phyloP scores from a whole-genome alignment of 2,113 vertebrate genomes.

The Siniperca knerii region DNA sequence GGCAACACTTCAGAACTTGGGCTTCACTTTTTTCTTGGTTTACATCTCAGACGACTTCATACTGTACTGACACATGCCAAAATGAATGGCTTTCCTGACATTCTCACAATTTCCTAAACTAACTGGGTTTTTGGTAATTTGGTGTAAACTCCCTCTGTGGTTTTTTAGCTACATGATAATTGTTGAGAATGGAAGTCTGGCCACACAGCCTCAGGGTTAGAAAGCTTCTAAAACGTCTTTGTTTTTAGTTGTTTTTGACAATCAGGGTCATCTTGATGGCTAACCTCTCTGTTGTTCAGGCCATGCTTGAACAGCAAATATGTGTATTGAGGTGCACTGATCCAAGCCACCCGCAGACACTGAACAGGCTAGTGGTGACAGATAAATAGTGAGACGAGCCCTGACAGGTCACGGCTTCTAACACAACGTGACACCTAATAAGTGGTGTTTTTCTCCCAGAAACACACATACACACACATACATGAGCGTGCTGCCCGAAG shows the following conservation, averaged over 20 bases:
- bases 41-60: conserved; percentile 3
- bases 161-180: conserved; percentile 40
- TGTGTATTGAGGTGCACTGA: conserved; percentile 68
- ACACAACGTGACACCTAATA: conserved; percentile 72
- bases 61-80: background rate
- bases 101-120: conserved; percentile 18
- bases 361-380: conserved; percentile 72
- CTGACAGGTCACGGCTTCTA: conserved; percentile 72
- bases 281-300: conserved; percentile 69
- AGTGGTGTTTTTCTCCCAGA: conserved; percentile 63
- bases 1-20: conserved; percentile 13
- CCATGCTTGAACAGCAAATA: conserved; percentile 70
- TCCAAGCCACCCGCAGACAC: conserved; percentile 73
- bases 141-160: conserved; percentile 23
- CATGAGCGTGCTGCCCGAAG: conserved; percentile 27
- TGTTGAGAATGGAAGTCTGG: conserved; percentile 43
- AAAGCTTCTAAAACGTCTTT: conserved; percentile 64
- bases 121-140: conserved; percentile 16
- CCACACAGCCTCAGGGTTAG: conserved; percentile 27
- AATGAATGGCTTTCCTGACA: conserved; percentile 22
- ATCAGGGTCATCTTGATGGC: conserved; percentile 75
- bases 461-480: conserved; percentile 30
- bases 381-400: conserved; percentile 74
- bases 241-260: conserved; percentile 65
- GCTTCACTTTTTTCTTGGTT: conserved; percentile 11